Evolutionary conservation across 2,888 invertebrate species (phyloP).

Genomic region (Eurois occulta): DNA sequence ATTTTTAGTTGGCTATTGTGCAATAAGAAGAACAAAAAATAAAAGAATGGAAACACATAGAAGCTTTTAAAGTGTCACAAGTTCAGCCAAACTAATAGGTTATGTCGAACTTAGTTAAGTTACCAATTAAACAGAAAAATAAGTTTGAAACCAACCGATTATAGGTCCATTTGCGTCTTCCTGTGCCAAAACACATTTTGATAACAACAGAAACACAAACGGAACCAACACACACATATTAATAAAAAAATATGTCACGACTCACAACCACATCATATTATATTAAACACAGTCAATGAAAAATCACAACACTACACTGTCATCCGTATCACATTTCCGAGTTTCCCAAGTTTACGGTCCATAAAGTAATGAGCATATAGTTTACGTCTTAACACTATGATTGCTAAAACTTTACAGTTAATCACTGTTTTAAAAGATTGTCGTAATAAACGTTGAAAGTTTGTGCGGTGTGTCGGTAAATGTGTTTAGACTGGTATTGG

Average conservation of each 20-base stretch:
- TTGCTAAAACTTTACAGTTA: conserved; percentile 73
- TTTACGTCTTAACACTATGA: conserved; percentile 74
- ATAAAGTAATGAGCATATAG: conserved; percentile 70
- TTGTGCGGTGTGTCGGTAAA: conserved; percentile 77
- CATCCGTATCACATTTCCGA: conserved; percentile 17
- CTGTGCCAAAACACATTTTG: conserved; percentile 68
- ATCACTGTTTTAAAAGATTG: conserved; percentile 76
- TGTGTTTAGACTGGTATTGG: conserved; percentile 86
- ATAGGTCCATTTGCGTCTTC: conserved; percentile 58
- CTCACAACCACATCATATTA: conserved; percentile 48
- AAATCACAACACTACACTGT: conserved; percentile 49
- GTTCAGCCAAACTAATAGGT: background rate
- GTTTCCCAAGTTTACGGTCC: conserved; percentile 44
- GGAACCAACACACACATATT: conserved; percentile 72
- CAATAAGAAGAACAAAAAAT: background rate
- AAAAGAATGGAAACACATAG: background rate
- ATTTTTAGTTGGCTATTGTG: background rate
- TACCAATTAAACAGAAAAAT: background rate
- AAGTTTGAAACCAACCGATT: conserved; percentile 75
- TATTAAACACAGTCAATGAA: conserved; percentile 39
- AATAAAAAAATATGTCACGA: conserved; percentile 47
- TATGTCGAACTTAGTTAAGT: conserved; percentile 5
- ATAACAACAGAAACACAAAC: conserved; percentile 71
- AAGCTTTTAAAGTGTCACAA: background rate
- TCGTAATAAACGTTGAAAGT: conserved; percentile 80